Evolutionary conservation across 2,888 invertebrate species (phyloP), one percentile per base, ranked within the genome.

Genomic region (Hanleya hanleyi): DNA sequence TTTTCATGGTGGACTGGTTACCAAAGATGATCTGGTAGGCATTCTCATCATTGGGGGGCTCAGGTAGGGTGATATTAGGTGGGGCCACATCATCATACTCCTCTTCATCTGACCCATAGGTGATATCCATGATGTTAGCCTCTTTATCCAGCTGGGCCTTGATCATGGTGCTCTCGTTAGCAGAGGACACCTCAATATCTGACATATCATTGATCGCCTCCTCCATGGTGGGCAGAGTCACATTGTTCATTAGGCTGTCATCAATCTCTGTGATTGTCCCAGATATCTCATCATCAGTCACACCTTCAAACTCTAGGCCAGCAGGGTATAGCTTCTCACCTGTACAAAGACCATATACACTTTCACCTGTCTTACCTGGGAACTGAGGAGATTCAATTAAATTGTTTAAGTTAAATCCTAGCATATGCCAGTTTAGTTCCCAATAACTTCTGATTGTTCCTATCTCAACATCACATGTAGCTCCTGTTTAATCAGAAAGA

Each of bases 281-380:
- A 1, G 82, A 80, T 51, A 84, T 80, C 65, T 84, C 82, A 70
- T 84, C 84, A 71, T 86, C 84, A 38, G 82, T 82, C 51, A 83
- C 74, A 29, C 80, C 79, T 29, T 83, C 80, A 36, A 69, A 73
- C 50, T 77, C 79, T 36, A 67, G 74, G 18, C 69, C 67, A 18
- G 76, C 72, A 0, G 86, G 87, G 73, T 82, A 87, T 70, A 86
- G 75, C 69, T 80, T 81, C 78, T 88, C 88, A 57, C 88, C 88
- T 88, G 73, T 22, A 57, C n/a, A n/a, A n/a, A n/a, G n/a, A n/a
- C n/a, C n/a, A n/a, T n/a, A n/a, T n/a, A n/a, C n/a, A n/a, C n/a
- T n/a, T n/a, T n/a, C n/a, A n/a, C n/a, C n/a, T n/a, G n/a, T n/a
- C n/a, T n/a, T n/a, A n/a, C n/a, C n/a, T n/a, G n/a, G n/a, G n/a